Base-by-base conservation (phyloP, 2,113 vertebrate genomes). In the Varanus komodoensis region DNA sequence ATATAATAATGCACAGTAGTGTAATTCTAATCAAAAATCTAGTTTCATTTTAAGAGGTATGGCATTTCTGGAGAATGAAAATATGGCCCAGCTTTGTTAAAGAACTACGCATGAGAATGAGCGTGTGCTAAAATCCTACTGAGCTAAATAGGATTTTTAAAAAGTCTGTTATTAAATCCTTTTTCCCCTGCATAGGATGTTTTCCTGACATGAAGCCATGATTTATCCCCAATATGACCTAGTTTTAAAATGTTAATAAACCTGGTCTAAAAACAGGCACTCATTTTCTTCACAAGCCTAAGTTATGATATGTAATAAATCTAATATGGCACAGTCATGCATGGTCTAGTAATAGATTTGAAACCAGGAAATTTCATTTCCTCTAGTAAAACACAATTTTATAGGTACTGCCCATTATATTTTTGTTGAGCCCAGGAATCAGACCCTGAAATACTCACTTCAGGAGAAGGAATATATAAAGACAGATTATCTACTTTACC, bases 131-230 rank as follows among this genome's bases (percentile, higher is more conserved):
- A 83, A 83, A 82, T 71, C 6, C 50, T 74, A 21, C 61, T 82
- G 27, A 82, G 57, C 23, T 84, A 74, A 89, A 78, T 78, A 21
- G 14, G 57, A 78, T 89, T 79, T 84, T 89, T 79, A 52, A 69
- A 80, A 89, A 89, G 64, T 74, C 73, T 69, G 54, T 89, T 78
- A 11, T 79, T 85, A 34, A 52, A 52, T 79, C 50, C 52, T 50
- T 85, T 75, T 69, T 27, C 48, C 29, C 82, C 23, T 68, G 54
- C 2, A n/a, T 48, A 71, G 74, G 77, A 75, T 38, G 44, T 88
- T 82, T 78, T 89, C 27, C 77, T 87, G 79, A 89, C 71, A 38
- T 78, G 69, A 44, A 91, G 27, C 27, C 88, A 91, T 89, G 25
- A 73, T 89, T 92, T 77, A 44, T 82, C 68, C 52, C 44, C 54